phyloP scores from a whole-genome alignment of 1,140 invertebrate species.

The Aphelenchoides fujianensis region DNA sequence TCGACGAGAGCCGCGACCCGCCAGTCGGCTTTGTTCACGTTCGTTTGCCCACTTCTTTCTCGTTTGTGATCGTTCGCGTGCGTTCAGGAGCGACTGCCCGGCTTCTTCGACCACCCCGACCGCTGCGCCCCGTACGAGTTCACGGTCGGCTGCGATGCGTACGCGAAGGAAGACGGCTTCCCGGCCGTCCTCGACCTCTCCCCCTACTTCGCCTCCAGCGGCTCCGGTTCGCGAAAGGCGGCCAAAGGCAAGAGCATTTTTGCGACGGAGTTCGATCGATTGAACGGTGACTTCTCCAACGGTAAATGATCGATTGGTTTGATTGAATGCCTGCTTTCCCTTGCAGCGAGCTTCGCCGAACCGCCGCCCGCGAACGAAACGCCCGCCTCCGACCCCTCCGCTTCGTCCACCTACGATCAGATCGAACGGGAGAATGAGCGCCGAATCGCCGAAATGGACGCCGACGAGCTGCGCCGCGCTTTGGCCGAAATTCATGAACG shows the following conservation, averaged over 20 bases:
- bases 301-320: too few species aligned
- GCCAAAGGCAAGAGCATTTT: conserved; percentile 10
- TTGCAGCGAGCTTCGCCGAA: neutral
- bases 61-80: neutral
- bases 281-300: conserved; percentile 8
- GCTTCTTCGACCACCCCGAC: conserved; percentile 16
- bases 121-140: conserved; percentile 10
- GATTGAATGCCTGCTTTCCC: neutral
- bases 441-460: conserved; percentile 8
- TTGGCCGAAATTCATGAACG: conserved; percentile 18
- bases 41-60: neutral
- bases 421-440: conserved; percentile 12
- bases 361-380: neutral
- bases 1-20: conserved; percentile 5
- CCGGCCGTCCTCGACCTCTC: conserved; percentile 2
- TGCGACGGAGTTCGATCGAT: conserved; percentile 11
- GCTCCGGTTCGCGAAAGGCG: neutral
- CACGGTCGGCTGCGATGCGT: neutral
- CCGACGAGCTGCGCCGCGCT: neutral
- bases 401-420: neutral
- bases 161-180: conserved; percentile 18
- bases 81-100: conserved; percentile 18
- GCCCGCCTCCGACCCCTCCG: neutral
- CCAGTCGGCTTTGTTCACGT: neutral
- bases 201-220: neutral